Percentiles rank a stretch among this genome's conserved stretches.
phyloP scores from a whole-genome alignment of 2,888 invertebrate genomes.

The Thymelicus sylvestris region DNA sequence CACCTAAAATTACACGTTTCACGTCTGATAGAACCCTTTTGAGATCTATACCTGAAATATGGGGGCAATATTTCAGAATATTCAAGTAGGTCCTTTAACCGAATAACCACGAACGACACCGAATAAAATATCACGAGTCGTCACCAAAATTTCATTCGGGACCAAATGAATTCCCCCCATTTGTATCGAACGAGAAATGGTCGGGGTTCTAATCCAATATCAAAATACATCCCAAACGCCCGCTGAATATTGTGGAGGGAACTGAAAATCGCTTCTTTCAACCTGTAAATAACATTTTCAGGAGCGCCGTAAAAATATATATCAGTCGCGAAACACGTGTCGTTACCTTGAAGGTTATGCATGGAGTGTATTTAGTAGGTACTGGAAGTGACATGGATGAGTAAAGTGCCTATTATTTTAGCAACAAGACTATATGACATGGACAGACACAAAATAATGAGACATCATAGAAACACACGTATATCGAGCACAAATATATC shows the following conservation, averaged over 20 bases:
- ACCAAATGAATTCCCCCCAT: constrained; percentile 43
- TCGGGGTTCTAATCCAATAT: constrained; percentile 46
- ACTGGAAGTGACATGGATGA: constrained; percentile 20
- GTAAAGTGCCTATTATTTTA: too few species aligned
- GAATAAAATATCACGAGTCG: constrained; percentile 21
- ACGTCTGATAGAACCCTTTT: neutral
- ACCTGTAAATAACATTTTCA: constrained; percentile 69
- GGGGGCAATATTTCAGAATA: constrained; percentile 10
- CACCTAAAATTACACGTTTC: neutral
- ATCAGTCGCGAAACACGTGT: constrained; percentile 57
- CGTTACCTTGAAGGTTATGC: constrained; percentile 47
- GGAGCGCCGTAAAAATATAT: constrained; percentile 62
- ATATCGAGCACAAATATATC: constrained; percentile 1
- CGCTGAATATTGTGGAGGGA: constrained; percentile 49
- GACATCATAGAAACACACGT: neutral
- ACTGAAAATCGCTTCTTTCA: constrained; percentile 64
- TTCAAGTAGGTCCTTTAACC: constrained; percentile 12
- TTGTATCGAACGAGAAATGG: constrained; percentile 41
- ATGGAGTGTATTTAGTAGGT: constrained; percentile 24
- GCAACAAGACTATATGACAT: neutral
- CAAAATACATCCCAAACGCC: constrained; percentile 50
- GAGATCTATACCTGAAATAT: neutral
- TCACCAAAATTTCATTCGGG: constrained; percentile 19
- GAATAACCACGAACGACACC: neutral
- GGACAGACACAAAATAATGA: neutral